Evolutionary conservation across 2,888 invertebrate species (phyloP).

Genomic region (Allygus modestus): DNA sequence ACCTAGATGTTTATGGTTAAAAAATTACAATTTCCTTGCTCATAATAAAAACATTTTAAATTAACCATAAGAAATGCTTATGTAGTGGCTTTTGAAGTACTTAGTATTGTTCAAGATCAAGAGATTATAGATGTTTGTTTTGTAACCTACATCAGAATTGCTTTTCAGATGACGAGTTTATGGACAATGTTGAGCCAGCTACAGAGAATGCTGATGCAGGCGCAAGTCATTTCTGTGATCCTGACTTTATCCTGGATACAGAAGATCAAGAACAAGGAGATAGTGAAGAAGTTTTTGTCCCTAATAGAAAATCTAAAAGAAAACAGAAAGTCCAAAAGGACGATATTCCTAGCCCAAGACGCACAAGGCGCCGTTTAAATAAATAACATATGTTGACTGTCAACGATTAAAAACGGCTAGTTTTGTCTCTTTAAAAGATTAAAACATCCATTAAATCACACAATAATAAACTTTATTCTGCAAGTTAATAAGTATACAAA

Average conservation of each 20-base stretch:
- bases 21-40: no score
- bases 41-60: no score
- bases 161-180: not conserved
- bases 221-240: constrained; percentile 10
- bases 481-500: no score
- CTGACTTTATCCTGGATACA: constrained; percentile 41
- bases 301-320: constrained; percentile 42
- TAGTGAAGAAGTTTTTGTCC: constrained; percentile 62
- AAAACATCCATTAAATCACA: no score
- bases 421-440: no score
- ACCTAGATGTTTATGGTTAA: no score
- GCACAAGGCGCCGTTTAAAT: constrained; percentile 16
- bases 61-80: no score
- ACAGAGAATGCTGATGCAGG: not conserved
- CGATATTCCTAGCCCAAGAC: constrained; percentile 16
- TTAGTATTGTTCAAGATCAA: no score
- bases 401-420: no score
- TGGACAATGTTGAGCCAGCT: not conserved
- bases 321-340: not conserved
- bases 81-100: no score
- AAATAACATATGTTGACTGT: not conserved
- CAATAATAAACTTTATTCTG: no score
- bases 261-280: constrained; percentile 56
- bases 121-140: no score
- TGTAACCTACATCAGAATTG: not conserved